Base-by-base conservation (phyloP, 2,113 vertebrate species). In the Centrocercus urophasianus region DNA sequence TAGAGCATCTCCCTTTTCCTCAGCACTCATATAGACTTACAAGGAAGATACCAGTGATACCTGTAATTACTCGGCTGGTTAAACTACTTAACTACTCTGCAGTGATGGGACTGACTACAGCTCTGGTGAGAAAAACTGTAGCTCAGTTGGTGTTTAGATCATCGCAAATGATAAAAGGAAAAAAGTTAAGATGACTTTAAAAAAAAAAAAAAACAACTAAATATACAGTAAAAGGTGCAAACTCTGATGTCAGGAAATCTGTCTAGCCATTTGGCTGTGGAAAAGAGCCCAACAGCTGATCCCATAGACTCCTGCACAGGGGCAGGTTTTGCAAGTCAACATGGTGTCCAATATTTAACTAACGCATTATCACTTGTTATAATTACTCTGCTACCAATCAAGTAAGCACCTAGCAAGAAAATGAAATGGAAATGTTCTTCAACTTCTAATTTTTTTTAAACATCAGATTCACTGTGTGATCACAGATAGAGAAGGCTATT, bases 361-460 rank as follows among this genome's bases (percentile, higher is more conserved):
- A 93, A 94, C 78, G 92, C 30, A 61, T 84, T 94, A 94, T 84
- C 92, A 87, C 59, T 84, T 90, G 4, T 40, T 96, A 52, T 69
- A 83, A 77, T 86, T 90, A 89, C 72, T 92, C 73, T 54, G 76
- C 70, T 63, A 80, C 65, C 43, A 76, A 27, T 76, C 71, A 85
- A 89, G 22, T 45, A 94, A 79, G 54, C 43, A 59, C 8, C 38
- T 61, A 75, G 30, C 14, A 65, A 69, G 28, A 47, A 54, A 57
- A 56, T 56, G 72, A 52, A 83, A 17, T 0, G 9, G 20, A 93
- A 80, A 50, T 22, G 7, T 50, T 83, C 38, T 60, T 88, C 43
- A 70, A 34, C 47, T 22, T 11, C 30, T 54, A 38, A 38, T 54
- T 14, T 30, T 56, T 56, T 77, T 36, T 47, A n/a, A 79, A 60